Conservation (phyloP, 2,113 vertebrate species). For the Podarcis muralis region DNA sequence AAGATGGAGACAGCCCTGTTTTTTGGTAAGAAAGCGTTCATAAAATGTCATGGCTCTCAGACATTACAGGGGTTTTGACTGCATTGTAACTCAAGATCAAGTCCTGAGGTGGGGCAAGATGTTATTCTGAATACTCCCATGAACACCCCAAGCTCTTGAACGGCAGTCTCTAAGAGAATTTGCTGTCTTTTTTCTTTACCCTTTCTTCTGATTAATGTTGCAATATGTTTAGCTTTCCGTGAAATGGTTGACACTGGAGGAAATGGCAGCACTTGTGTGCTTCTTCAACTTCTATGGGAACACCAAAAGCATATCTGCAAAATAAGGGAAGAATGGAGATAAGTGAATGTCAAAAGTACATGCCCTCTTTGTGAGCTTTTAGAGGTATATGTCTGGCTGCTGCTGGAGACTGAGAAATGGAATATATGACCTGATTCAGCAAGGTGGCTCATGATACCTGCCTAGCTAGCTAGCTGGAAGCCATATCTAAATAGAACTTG, state of each 20-base stretch:
- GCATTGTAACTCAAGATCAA: background rate
- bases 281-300: background rate
- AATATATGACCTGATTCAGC: too few relatives aligned
- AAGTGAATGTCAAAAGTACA: background rate
- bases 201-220: background rate
- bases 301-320: background rate
- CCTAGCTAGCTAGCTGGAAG: background rate
- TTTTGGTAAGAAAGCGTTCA: constrained; percentile 81
- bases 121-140: background rate
- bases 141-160: background rate
- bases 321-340: too few relatives aligned
- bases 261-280: background rate
- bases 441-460: background rate
- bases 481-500: background rate
- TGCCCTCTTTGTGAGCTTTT: background rate
- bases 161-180: background rate
- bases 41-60: background rate
- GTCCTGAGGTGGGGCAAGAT: background rate
- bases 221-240: background rate
- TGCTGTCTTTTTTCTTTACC: background rate
- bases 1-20: constrained; percentile 91
- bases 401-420: background rate
- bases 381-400: background rate
- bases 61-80: background rate
- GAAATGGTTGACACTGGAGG: background rate